A percentile compares a stretch with the other conserved stretches of the same genome.
These are phyloP conservation scores for Zele albiditarsus DNA, from an alignment of 2,888 invertebrate genomes.

Conservation along the genomic window DNA sequence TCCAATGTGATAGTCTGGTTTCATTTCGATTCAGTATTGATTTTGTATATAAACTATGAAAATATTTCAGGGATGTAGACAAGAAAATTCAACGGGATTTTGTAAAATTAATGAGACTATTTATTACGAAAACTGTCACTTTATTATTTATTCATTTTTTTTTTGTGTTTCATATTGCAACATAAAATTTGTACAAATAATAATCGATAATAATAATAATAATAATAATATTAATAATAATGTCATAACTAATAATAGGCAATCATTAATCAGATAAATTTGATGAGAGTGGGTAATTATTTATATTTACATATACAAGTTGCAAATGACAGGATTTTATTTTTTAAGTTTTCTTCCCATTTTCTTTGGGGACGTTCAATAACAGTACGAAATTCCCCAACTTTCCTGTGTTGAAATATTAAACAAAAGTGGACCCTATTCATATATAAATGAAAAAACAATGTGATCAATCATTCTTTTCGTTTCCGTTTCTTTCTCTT, in stretches of 20 bases:
- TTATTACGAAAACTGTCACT: slow-evolving; percentile 56
- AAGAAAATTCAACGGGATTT: neutral
- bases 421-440: slow-evolving; percentile 57
- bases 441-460: slow-evolving; percentile 11
- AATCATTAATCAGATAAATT: slow-evolving; percentile 63
- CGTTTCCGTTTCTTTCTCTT: slow-evolving; percentile 19
- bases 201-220: slow-evolving; percentile 52
- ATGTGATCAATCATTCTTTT: neutral
- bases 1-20: neutral
- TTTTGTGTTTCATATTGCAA: slow-evolving; percentile 67
- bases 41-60: too few relatives aligned
- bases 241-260: slow-evolving; percentile 44
- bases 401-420: slow-evolving; percentile 60
- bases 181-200: slow-evolving; percentile 72
- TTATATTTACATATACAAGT: slow-evolving; percentile 55
- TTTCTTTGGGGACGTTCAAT: slow-evolving; percentile 43
- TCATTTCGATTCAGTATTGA: too few relatives aligned
- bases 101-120: slow-evolving; percentile 27
- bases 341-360: slow-evolving; percentile 1
- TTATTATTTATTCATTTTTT: slow-evolving; percentile 63
- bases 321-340: slow-evolving; percentile 51
- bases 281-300: slow-evolving; percentile 47
- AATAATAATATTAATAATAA: neutral
- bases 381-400: slow-evolving; percentile 41
- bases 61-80: neutral